Evolutionary conservation across 2,113 vertebrate species (phyloP).

Genomic region (Odobenus rosmarus): DNA sequence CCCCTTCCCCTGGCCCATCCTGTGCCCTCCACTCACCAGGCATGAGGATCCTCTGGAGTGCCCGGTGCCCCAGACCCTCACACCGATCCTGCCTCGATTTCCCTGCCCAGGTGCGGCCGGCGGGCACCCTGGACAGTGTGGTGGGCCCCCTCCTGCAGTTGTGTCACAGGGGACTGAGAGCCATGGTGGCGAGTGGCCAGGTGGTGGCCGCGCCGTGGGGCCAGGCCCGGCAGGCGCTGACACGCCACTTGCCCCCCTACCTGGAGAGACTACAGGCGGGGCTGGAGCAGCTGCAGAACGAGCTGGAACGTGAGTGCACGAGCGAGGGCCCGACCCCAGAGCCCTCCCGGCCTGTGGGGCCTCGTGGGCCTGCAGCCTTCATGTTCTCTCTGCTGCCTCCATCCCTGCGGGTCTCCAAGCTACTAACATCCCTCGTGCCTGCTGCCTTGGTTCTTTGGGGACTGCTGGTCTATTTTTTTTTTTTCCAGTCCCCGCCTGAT

Average conservation of each 20-base stretch:
- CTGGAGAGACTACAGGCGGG: slow-evolving; percentile 83
- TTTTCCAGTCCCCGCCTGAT: neutral
- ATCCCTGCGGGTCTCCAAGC: rapidly evolving
- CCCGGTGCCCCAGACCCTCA: neutral
- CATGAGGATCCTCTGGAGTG: neutral
- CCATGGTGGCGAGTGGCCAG: slow-evolving; percentile 72
- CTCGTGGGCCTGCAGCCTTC: rapidly evolving
- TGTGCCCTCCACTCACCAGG: neutral
- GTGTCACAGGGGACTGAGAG: slow-evolving; percentile 73
- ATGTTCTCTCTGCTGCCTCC: rapidly evolving
- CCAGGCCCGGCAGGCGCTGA: slow-evolving; percentile 74
- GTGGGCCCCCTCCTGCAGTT: slow-evolving; percentile 71
- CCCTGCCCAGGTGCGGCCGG: slow-evolving; percentile 81
- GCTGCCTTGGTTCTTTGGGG: neutral
- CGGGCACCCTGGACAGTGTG: slow-evolving; percentile 82
- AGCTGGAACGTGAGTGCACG: slow-evolving; percentile 89
- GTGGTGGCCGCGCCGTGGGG: slow-evolving; percentile 81
- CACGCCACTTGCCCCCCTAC: slow-evolving; percentile 78
- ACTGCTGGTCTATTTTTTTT: neutral
- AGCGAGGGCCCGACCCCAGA: rapidly evolving
- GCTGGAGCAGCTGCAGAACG: slow-evolving; percentile 86
- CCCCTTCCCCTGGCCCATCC: neutral
- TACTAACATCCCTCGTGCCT: rapidly evolving
- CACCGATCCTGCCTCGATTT: neutral
- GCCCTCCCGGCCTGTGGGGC: neutral